A percentile compares a stretch with the other conserved stretches of the same genome.
Conservation (phyloP, 2,797 vertebrate genomes). For the Myotis pilosus region DNA sequence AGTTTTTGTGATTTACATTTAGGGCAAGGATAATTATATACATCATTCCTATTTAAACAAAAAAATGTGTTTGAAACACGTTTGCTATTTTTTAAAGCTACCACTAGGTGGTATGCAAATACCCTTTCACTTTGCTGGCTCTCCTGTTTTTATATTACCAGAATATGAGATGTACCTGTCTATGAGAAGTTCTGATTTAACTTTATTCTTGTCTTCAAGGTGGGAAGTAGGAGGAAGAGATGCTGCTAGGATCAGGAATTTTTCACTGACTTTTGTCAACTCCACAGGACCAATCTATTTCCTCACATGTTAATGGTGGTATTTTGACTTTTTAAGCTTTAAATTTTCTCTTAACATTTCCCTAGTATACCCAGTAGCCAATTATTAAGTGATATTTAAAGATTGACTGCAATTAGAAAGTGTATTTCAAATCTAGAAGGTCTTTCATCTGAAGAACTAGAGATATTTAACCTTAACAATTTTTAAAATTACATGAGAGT, state of each 20-base stretch:
- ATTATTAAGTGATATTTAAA: neutral
- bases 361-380: neutral
- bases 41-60: neutral
- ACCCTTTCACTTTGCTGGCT: conserved; percentile 49
- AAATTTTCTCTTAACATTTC: neutral
- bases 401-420: neutral
- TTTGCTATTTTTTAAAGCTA: conserved; percentile 14
- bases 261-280: neutral
- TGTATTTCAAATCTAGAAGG: neutral
- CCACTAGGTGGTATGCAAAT: conserved; percentile 85
- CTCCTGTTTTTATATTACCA: neutral
- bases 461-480: neutral
- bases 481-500: neutral
- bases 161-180: neutral
- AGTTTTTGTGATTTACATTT: neutral
- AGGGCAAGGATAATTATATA: neutral
- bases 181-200: neutral
- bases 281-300: neutral
- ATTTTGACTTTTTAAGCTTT: neutral
- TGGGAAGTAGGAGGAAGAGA: neutral
- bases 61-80: neutral
- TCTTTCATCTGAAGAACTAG: neutral
- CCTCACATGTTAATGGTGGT: neutral
- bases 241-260: neutral
- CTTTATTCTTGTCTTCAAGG: neutral